These are phyloP conservation scores for Mayetiola destructor DNA, from an alignment of 2,888 invertebrate species.

Conservation along the genomic window DNA sequence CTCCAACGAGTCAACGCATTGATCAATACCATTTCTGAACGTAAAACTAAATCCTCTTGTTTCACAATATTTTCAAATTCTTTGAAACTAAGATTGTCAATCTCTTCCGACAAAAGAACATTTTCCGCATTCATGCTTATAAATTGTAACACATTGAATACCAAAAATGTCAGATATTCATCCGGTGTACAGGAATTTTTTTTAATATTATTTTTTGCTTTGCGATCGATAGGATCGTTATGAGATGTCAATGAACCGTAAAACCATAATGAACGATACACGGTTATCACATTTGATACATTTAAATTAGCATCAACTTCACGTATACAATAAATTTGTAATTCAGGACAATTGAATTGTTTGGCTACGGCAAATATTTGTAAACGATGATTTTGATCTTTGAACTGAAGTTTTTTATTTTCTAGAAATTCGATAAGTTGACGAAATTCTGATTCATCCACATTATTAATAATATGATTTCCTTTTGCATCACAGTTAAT, in stretches of 20 bases:
- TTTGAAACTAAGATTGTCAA: slow-evolving; percentile 31
- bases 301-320: slow-evolving; percentile 33
- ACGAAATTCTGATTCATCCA: slow-evolving; percentile 14
- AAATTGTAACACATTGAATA: slow-evolving; percentile 33
- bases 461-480: neutral
- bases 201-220: slow-evolving; percentile 15
- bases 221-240: neutral
- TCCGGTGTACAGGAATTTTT: slow-evolving; percentile 29
- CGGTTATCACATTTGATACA: slow-evolving; percentile 32
- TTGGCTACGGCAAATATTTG: slow-evolving; percentile 33
- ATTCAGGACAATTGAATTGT: slow-evolving; percentile 34
- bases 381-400: slow-evolving; percentile 33
- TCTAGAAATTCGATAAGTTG: slow-evolving; percentile 27
- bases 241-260: slow-evolving; percentile 31
- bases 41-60: slow-evolving; percentile 31
- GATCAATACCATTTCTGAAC: slow-evolving; percentile 31
- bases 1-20: slow-evolving; percentile 34
- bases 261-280: slow-evolving; percentile 33
- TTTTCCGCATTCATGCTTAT: slow-evolving; percentile 35
- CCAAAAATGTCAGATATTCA: slow-evolving; percentile 31
- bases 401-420: slow-evolving; percentile 33
- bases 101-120: slow-evolving; percentile 28
- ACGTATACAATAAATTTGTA: slow-evolving; percentile 34
- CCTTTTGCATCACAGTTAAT: neutral
- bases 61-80: slow-evolving; percentile 34